Conservation (phyloP, 2,888 invertebrate genomes). For the Cantharis lateralis region DNA sequence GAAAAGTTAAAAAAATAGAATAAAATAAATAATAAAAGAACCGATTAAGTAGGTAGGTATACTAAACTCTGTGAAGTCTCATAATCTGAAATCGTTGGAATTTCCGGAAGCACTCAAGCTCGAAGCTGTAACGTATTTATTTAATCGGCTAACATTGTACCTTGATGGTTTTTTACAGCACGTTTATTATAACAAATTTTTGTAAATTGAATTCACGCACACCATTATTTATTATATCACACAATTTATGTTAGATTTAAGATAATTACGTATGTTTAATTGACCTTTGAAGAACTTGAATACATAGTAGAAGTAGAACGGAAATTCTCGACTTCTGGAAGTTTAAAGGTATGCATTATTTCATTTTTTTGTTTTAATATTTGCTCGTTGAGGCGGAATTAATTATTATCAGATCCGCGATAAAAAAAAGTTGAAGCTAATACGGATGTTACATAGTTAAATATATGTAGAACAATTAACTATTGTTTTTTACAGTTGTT, state of each 20-base stretch:
- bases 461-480: neutral
- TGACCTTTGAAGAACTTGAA: constrained; percentile 9
- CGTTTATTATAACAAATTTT: neutral
- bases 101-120: constrained; percentile 34
- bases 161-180: neutral
- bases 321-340: constrained; percentile 16
- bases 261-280: neutral
- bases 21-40: neutral
- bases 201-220: neutral
- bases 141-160: constrained; percentile 1
- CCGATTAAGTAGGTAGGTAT: neutral
- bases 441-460: neutral
- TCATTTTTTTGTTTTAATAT: neutral
- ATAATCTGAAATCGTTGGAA: constrained; percentile 34
- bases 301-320: constrained; percentile 19
- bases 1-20: neutral
- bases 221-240: neutral
- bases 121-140: constrained; percentile 12
- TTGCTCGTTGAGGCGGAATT: neutral
- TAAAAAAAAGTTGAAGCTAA: neutral
- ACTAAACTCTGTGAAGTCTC: neutral
- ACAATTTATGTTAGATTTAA: neutral
- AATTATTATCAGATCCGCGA: neutral
- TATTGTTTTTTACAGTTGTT: neutral
- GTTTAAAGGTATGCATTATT: neutral